phyloP scores from a whole-genome alignment of 2,888 invertebrate genomes.

The Drosophila phalerata region DNA sequence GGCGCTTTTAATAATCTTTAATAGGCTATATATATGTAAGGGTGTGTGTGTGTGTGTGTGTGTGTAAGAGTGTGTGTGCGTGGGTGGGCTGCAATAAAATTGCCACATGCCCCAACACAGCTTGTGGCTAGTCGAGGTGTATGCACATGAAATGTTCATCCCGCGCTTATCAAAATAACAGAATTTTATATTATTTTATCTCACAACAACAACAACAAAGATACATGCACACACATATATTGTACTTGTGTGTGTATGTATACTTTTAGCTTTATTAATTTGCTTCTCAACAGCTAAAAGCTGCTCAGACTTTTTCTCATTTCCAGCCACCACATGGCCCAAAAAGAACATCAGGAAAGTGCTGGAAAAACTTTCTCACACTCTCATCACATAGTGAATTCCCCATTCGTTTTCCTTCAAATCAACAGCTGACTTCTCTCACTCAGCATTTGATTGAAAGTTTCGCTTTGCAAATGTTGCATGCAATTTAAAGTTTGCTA shows the following conservation, averaged over 20 bases:
- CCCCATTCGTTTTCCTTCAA: constrained; percentile 5
- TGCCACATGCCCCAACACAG: constrained; percentile 47
- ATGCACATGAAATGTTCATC: constrained; percentile 42
- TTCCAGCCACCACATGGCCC: constrained; percentile 35
- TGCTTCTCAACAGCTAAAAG: constrained; percentile 37
- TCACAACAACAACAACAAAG: constrained; percentile 19
- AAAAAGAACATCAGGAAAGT: constrained; percentile 3
- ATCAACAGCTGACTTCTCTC: constrained; percentile 39
- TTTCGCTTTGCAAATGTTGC: constrained; percentile 17
- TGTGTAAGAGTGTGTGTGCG: constrained; percentile 31
- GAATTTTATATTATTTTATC: constrained; percentile 57
- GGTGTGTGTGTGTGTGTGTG: constrained; percentile 7
- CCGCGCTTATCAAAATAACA: constrained; percentile 59
- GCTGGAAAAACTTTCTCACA: constrained; percentile 32
- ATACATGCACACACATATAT: background rate
- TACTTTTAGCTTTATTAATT: constrained; percentile 61
- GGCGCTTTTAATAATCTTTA: constrained; percentile 80
- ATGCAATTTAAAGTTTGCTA: constrained; percentile 45
- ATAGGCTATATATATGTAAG: constrained; percentile 53
- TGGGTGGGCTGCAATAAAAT: constrained; percentile 54
- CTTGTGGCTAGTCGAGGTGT: constrained; percentile 47
- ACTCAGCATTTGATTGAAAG: constrained; percentile 16
- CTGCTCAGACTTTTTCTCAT: constrained; percentile 28
- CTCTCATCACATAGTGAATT: background rate
- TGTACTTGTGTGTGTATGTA: constrained; percentile 13